These are phyloP conservation scores for Lycaena phlaeas DNA, from an alignment of 2,888 invertebrate genomes.

Conservation along the genomic window DNA sequence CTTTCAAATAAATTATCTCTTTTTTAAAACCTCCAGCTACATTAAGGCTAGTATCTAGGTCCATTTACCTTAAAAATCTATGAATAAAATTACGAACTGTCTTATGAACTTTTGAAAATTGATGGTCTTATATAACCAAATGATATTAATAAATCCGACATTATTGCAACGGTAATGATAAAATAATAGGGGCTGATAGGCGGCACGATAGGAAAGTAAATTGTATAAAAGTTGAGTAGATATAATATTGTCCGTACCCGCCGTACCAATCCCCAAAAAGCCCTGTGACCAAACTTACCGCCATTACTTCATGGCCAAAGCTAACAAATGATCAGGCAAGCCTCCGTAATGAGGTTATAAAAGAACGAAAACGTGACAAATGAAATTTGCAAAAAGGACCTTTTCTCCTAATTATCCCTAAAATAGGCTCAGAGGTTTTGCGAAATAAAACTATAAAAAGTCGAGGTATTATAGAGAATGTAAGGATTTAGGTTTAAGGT, in stretches of 20 bases:
- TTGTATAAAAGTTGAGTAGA: conserved; percentile 63
- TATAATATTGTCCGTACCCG: conserved; percentile 29
- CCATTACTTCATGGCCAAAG: conserved; percentile 39
- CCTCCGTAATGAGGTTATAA: conserved; percentile 16
- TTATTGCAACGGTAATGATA: conserved; percentile 51
- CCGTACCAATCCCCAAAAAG: conserved; percentile 65
- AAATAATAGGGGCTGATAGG: conserved; percentile 66
- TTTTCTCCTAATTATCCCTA: background rate
- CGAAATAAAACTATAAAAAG: background rate
- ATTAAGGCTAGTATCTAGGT: too few species aligned
- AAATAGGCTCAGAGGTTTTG: too few species aligned
- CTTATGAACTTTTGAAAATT: background rate
- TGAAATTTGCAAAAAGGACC: too few species aligned
- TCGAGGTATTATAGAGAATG: background rate
- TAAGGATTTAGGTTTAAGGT: conserved; percentile 44
- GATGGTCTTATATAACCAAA: conserved; percentile 3
- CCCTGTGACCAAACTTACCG: conserved; percentile 51
- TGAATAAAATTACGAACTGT: conserved; percentile 5
- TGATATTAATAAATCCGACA: conserved; percentile 3
- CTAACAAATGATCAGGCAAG: conserved; percentile 19
- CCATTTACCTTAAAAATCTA: background rate
- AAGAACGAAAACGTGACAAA: too few species aligned
- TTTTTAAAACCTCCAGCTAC: too few species aligned
- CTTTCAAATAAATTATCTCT: too few species aligned
- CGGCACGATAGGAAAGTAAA: conserved; percentile 69